Base-by-base conservation (phyloP, 2,888 invertebrate species). In the Drepana falcataria region DNA sequence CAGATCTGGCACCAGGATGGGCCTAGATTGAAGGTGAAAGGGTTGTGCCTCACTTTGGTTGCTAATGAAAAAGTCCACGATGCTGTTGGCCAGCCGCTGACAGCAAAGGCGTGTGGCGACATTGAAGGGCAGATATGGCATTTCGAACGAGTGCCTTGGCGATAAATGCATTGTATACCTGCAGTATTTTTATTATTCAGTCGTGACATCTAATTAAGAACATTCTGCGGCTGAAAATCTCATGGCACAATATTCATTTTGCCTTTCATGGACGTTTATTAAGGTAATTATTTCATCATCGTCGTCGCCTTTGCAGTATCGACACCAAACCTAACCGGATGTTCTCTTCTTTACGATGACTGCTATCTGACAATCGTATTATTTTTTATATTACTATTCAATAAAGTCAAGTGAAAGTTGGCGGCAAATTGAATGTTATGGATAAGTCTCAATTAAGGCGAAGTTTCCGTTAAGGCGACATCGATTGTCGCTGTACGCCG, bases 1-100 rank as follows among this genome's bases (percentile, higher is more conserved):
- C 96, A 96, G 76, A 92, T 93, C 59, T 96, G 96, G 96, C 81
- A 84, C 53, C 95, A 91, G 59, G 79, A 83, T 53, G 89, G 89
- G 0, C 82, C 88, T 0, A 74, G 87, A 59, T 66, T 91, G 60
- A 87, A 83, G 68, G 82, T 83, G 2, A 68, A 69, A 3, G 87
- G 83, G 0, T 60, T 77, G 49, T 91, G 91, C 65, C 66, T 91
- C 49, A 85, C 87, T 2, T 65, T 84, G 58, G 56, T 83, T 2
- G 59, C 69, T 9, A 75, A 60, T 51, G 67, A 68, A 56, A 79
- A 77, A 41, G 71, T 71, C 51, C 69, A 69, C n/a, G 68, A 75
- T 1, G 83, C 79, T 1, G 69, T 77, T 0, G 81, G 78, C 9
- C 81, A 81, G 51, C 76, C 93, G 2, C 79, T 95, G 49, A 92